A percentile compares a stretch with the other conserved stretches of the same genome.
Evolutionary conservation across 1,140 invertebrate species (phyloP).

Genomic region (Liolophura sinensis): DNA sequence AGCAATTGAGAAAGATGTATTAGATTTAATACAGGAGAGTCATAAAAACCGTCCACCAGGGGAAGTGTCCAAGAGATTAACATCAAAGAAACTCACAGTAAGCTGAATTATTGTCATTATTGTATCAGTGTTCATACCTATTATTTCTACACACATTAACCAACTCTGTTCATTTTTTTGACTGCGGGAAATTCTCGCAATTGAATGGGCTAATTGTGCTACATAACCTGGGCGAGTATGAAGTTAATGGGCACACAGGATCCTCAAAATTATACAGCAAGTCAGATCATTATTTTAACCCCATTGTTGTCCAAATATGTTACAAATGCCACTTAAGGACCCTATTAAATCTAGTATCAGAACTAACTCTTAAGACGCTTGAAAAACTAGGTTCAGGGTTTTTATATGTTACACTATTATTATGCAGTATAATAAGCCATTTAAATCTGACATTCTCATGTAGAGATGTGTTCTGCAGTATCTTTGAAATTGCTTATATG

Average conservation of each 20-base stretch:
- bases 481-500: too few relatives aligned
- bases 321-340: too few relatives aligned
- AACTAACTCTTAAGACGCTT: too few relatives aligned
- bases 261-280: too few relatives aligned
- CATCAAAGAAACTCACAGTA: constrained; percentile 48
- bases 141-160: background rate
- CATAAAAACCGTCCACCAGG: constrained; percentile 18
- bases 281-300: too few relatives aligned
- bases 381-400: too few relatives aligned
- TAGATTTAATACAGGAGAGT: constrained; percentile 34
- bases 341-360: too few relatives aligned
- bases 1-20: constrained; percentile 30
- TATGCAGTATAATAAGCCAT: too few relatives aligned
- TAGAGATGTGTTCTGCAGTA: too few relatives aligned
- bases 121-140: background rate
- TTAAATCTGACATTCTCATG: too few relatives aligned
- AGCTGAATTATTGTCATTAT: constrained; percentile 7
- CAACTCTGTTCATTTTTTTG: background rate
- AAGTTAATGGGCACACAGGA: constrained; percentile 1
- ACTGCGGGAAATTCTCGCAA: background rate
- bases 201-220: background rate
- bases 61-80: constrained; percentile 44
- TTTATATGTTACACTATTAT: too few relatives aligned
- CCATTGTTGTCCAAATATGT: too few relatives aligned
- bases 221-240: background rate